phyloP scores from a whole-genome alignment of 2,888 invertebrate genomes.

The Drosophila suboccidentalis region DNA sequence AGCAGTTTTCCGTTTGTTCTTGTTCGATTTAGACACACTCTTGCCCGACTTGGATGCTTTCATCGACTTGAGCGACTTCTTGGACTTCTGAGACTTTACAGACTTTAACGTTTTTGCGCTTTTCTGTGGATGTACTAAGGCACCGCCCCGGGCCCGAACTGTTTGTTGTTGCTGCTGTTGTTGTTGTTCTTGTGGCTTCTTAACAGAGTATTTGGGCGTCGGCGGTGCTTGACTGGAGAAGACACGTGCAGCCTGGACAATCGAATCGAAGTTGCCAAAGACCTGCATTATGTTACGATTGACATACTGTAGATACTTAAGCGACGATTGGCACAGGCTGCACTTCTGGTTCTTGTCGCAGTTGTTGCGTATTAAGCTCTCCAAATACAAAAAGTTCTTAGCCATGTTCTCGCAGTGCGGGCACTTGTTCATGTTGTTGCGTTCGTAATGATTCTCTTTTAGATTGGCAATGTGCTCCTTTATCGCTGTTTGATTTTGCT shows the following conservation, averaged over 20 bases:
- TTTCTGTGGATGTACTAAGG: constrained; percentile 40
- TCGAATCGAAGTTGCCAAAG: constrained; percentile 74
- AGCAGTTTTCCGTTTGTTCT: constrained; percentile 21
- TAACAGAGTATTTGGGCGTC: constrained; percentile 61
- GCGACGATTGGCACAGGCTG: constrained; percentile 72
- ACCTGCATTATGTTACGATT: constrained; percentile 79
- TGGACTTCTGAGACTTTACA: constrained; percentile 51
- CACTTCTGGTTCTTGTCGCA: constrained; percentile 63
- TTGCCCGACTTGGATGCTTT: constrained; percentile 52
- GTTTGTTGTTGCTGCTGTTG: not conserved
- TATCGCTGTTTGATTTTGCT: constrained; percentile 29
- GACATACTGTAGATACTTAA: constrained; percentile 78
- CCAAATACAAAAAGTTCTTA: constrained; percentile 82
- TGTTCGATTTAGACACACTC: constrained; percentile 24
- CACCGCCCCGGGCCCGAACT: constrained; percentile 54
- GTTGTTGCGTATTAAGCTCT: constrained; percentile 78
- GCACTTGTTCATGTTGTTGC: constrained; percentile 57
- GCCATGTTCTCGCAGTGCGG: constrained; percentile 82
- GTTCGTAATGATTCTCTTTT: constrained; percentile 52
- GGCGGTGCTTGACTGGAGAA: constrained; percentile 54
- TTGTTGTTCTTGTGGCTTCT: constrained; percentile 3
- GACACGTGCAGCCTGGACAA: constrained; percentile 69
- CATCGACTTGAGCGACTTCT: constrained; percentile 49
- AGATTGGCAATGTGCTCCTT: constrained; percentile 46
- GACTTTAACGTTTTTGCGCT: constrained; percentile 48